Evolutionary conservation across 2,113 vertebrate species (phyloP).

Genomic region (Corydoras sp.): DNA sequence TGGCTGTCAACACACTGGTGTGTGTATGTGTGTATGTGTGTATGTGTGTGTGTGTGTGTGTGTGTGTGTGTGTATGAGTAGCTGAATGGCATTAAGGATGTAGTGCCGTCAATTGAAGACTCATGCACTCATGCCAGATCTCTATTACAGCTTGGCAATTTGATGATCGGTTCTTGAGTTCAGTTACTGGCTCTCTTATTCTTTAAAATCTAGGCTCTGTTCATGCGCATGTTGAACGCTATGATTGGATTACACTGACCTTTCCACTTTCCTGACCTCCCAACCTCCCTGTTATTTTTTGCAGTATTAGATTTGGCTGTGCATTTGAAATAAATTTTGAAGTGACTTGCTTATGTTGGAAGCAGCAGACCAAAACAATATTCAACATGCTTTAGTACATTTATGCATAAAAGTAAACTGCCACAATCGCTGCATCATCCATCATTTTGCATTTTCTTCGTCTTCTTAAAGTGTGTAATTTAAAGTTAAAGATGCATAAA

Average conservation of each 20-base stretch:
- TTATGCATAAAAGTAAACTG: too few relatives aligned
- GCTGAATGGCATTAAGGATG: conserved; percentile 34
- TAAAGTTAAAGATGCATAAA: too few relatives aligned
- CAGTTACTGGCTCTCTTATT: conserved; percentile 6
- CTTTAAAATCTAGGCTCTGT: background rate
- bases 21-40: background rate
- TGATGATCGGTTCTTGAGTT: conserved; percentile 10
- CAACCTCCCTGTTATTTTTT: background rate
- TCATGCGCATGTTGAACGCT: conserved; percentile 7
- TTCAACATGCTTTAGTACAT: too few relatives aligned
- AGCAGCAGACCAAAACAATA: too few relatives aligned
- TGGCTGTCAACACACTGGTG: conserved; percentile 18
- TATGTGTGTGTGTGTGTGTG: conserved; percentile 19
- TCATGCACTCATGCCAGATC: conserved; percentile 27
- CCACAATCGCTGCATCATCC: too few relatives aligned
- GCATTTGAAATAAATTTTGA: background rate
- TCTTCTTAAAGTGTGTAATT: too few relatives aligned
- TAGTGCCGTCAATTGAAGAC: conserved; percentile 32
- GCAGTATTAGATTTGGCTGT: conserved; percentile 7
- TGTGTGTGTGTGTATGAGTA: conserved; percentile 13
- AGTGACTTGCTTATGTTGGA: too few relatives aligned
- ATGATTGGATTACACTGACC: conserved; percentile 19
- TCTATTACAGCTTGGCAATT: conserved; percentile 2
- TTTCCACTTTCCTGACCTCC: background rate
- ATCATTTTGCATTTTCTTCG: too few relatives aligned